A percentile compares a stretch with the other conserved stretches of the same genome.
phyloP scores from a whole-genome alignment of 2,797 vertebrate species.

The Picus viridis region DNA sequence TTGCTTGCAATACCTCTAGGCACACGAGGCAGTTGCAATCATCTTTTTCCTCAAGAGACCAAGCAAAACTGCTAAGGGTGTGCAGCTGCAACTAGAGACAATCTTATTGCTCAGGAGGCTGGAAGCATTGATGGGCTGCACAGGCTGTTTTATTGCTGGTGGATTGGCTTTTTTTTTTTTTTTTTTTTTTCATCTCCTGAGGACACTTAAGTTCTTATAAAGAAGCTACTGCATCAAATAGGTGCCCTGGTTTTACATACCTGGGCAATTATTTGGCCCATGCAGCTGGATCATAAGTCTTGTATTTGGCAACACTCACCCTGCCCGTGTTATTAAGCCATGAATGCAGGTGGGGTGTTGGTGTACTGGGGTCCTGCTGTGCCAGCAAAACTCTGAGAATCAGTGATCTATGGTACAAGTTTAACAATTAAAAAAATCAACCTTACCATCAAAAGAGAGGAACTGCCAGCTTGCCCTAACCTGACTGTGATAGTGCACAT shows the following conservation, averaged over 20 bases:
- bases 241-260: neutral
- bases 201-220: neutral
- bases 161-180: neutral
- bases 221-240: neutral
- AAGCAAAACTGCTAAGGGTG: neutral
- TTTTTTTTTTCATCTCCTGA: neutral
- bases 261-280: neutral
- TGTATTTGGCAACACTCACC: neutral
- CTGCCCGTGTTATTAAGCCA: neutral
- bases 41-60: neutral
- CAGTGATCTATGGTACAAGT: neutral
- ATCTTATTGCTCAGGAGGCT: neutral
- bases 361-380: neutral
- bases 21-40: neutral
- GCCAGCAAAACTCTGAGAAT: neutral
- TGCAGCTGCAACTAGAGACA: neutral
- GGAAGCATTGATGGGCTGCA: neutral
- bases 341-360: neutral
- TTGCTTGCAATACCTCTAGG: neutral
- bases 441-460: neutral
- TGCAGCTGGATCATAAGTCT: neutral
- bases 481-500: fast-evolving
- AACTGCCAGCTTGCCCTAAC: neutral
- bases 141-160: neutral
- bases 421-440: neutral